Evolutionary conservation across 2,888 invertebrate genomes (phyloP).

Genomic region (Eupithecia abbreviata): DNA sequence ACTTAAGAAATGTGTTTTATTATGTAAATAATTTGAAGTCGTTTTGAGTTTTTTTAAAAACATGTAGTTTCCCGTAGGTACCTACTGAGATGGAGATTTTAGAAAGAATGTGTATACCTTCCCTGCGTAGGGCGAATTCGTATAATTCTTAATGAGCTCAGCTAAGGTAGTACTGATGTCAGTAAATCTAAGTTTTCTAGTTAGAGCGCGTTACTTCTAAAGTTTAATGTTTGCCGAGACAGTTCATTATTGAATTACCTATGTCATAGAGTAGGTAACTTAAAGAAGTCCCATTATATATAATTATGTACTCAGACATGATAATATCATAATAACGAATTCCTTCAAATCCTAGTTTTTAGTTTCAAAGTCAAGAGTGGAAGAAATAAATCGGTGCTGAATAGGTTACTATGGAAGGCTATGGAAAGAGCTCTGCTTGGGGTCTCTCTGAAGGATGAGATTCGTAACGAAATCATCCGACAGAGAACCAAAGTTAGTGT

Average conservation of each 20-base stretch:
- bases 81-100: background rate
- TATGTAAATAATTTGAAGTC: no score
- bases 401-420: no score
- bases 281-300: background rate
- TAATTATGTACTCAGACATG: background rate
- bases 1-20: no score
- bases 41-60: no score
- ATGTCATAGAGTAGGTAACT: background rate
- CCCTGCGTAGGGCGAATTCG: background rate
- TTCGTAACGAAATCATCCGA: no score
- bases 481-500: no score
- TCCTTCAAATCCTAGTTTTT: background rate
- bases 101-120: background rate
- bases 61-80: no score
- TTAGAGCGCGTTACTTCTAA: conserved; percentile 1
- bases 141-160: background rate
- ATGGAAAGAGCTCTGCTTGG: no score
- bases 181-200: conserved; percentile 8
- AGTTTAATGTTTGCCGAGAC: conserved; percentile 4
- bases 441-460: no score
- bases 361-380: background rate
- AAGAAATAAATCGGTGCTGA: background rate
- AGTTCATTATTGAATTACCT: background rate
- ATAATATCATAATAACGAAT: background rate
- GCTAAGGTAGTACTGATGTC: background rate